phyloP scores from a whole-genome alignment of 2,113 vertebrate genomes.

The Oncorhynchus nerka region DNA sequence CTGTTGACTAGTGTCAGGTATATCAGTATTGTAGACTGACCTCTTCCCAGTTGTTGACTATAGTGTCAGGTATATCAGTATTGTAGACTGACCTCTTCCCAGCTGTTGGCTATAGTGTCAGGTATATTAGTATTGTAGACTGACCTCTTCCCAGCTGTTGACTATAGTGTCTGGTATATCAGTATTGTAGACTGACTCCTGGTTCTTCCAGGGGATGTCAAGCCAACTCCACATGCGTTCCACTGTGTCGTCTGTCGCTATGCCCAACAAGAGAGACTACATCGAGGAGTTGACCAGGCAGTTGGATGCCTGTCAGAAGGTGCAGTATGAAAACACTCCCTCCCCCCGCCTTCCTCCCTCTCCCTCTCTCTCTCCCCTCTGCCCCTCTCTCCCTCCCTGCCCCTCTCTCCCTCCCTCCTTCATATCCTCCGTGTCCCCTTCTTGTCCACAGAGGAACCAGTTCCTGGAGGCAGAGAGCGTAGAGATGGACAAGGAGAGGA shows the following conservation, averaged over 20 bases:
- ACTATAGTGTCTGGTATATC: too few relatives aligned
- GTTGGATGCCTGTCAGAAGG: slow-evolving; percentile 69
- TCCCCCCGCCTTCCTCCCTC: too few relatives aligned
- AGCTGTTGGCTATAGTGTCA: too few relatives aligned
- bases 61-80: too few relatives aligned
- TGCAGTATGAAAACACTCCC: slow-evolving; percentile 17
- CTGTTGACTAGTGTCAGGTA: too few relatives aligned
- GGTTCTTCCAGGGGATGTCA: slow-evolving; percentile 18
- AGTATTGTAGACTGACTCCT: too few relatives aligned
- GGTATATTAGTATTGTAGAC: too few relatives aligned
- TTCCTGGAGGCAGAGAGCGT: slow-evolving; percentile 78
- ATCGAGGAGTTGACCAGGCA: slow-evolving; percentile 76
- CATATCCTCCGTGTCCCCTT: too few relatives aligned
- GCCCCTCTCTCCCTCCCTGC: neutral
- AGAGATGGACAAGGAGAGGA: slow-evolving; percentile 77
- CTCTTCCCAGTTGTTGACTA: too few relatives aligned
- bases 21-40: too few relatives aligned
- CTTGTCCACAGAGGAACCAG: slow-evolving; percentile 69
- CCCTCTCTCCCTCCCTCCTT: neutral
- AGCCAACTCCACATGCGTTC: slow-evolving; percentile 52
- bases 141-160: too few relatives aligned
- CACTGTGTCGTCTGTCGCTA: slow-evolving; percentile 45
- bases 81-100: too few relatives aligned
- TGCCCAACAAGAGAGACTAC: slow-evolving; percentile 65
- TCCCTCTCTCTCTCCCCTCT: fast-evolving